Conservation (phyloP, 2,888 invertebrate genomes). For the Biston stratarius region DNA sequence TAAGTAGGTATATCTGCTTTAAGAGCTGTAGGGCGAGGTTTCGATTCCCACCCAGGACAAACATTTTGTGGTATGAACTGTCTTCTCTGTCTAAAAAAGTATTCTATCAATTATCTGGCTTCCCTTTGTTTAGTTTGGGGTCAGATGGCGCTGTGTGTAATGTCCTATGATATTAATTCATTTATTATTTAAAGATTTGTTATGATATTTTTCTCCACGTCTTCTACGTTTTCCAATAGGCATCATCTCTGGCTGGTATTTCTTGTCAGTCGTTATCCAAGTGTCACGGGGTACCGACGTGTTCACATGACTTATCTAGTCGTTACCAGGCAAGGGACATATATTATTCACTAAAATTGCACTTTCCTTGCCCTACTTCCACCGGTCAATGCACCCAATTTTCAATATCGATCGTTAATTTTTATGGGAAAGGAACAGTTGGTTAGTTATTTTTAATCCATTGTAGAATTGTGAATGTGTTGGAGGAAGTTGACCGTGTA, state of each 20-base stretch:
- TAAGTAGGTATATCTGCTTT: too few relatives aligned
- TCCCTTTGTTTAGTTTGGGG: too few relatives aligned
- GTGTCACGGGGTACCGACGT: conserved; percentile 63
- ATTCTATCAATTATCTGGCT: too few relatives aligned
- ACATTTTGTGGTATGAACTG: too few relatives aligned
- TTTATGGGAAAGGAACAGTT: conserved; percentile 20
- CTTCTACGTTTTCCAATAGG: neutral
- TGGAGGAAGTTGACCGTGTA: neutral
- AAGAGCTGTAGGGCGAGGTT: too few relatives aligned
- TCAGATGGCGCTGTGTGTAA: too few relatives aligned
- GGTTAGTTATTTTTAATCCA: conserved; percentile 2
- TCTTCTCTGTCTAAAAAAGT: too few relatives aligned
- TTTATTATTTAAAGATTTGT: neutral
- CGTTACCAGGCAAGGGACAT: conserved; percentile 75
- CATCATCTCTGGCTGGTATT: conserved; percentile 1
- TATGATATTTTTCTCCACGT: neutral
- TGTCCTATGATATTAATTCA: neutral
- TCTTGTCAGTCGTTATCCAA: conserved; percentile 52
- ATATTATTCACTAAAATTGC: conserved; percentile 71
- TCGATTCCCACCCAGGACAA: too few relatives aligned
- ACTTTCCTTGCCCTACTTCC: conserved; percentile 53
- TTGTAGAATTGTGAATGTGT: conserved; percentile 5
- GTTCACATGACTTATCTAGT: conserved; percentile 62
- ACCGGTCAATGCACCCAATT: conserved; percentile 46
- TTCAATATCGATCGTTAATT: conserved; percentile 39